Base-by-base conservation (phyloP, 1,140 invertebrate species). In the Aphaenogaster rudis region DNA sequence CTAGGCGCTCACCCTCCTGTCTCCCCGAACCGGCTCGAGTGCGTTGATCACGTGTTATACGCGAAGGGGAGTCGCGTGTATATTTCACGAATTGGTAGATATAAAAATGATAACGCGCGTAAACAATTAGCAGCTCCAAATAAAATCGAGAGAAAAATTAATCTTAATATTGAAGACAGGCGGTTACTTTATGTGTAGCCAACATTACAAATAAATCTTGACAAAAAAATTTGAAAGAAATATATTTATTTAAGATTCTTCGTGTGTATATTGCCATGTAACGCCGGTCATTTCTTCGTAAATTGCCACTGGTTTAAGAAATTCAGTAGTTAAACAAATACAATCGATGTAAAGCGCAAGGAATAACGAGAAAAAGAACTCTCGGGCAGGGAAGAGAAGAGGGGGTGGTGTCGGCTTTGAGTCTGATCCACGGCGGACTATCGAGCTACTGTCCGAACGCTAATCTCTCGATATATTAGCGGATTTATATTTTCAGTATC, bases 391-490 rank as follows among this genome's bases (percentile, higher is more conserved):
- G n/a, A 5, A 21, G 67, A 74, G 5, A 52, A 45, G 66, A 77
- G 17, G n/a, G 33, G 45, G 11, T 63, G 11, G 50, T 21, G 66
- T 33, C 28, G 82, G 88, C 79, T 86, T 90, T 88, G 86, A 87
- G 81, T 81, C 85, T 85, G 89, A 91, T 90, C 79, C 89, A 66
- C 59, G 77, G 59, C 59, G 82, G 79, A 72, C 90, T 93, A 93
- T 94, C 92, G 92, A 92, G 77, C 89, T 86, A 92, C 92, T 91
- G 93, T 94, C 92, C 94, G 79, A 92, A 88, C 90, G 93, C 93
- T 95, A 95, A 95, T 95, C 94, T 95, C 93, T 88, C 93, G 93
- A 95, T 95, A 95, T 95, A 95, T 95, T 93, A 94, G 89, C 91
- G 93, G 94, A 94, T 95, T 95, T 95, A 95, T 95, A 94, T 91